Conservation (phyloP, 2,888 invertebrate genomes). For the Phyto melanocephala region DNA sequence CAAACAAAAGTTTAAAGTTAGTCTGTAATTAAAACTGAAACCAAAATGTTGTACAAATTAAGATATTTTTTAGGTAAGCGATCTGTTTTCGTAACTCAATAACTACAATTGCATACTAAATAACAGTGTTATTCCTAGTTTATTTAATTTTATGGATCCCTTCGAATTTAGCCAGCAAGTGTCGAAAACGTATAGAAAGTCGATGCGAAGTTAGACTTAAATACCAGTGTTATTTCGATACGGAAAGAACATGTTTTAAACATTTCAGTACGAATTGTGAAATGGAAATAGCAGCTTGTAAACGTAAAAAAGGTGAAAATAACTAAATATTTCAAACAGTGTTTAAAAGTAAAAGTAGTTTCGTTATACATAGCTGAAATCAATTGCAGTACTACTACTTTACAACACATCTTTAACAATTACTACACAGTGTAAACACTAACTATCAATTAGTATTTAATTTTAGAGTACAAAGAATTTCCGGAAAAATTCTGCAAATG, state of each 20-base stretch:
- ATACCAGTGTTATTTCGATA: slow-evolving; percentile 46
- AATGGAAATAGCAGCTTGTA: slow-evolving; percentile 46
- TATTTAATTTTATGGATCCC: background rate
- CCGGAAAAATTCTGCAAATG: slow-evolving; percentile 39
- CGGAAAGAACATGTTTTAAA: slow-evolving; percentile 39
- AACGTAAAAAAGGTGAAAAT: slow-evolving; percentile 36
- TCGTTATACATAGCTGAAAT: too few relatives aligned
- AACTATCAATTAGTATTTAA: background rate
- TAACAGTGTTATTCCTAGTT: too few relatives aligned
- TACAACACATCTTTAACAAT: too few relatives aligned
- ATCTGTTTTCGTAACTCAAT: background rate
- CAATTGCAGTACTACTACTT: too few relatives aligned
- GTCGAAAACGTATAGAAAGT: background rate
- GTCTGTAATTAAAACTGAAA: slow-evolving; percentile 12
- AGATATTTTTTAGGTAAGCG: slow-evolving; percentile 15
- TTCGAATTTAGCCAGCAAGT: slow-evolving; percentile 5
- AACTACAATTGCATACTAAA: too few relatives aligned
- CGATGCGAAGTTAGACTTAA: background rate
- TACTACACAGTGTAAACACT: too few relatives aligned
- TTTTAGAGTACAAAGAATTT: slow-evolving; percentile 29
- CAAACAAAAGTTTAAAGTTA: slow-evolving; percentile 10
- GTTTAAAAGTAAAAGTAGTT: too few relatives aligned
- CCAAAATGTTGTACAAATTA: slow-evolving; percentile 37
- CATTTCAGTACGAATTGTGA: slow-evolving; percentile 50
- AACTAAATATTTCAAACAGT: too few relatives aligned